Evolutionary conservation across 1,140 invertebrate species (phyloP), one percentile per base, ranked within the genome.

Genomic region (Tetragnatha versicolor): DNA sequence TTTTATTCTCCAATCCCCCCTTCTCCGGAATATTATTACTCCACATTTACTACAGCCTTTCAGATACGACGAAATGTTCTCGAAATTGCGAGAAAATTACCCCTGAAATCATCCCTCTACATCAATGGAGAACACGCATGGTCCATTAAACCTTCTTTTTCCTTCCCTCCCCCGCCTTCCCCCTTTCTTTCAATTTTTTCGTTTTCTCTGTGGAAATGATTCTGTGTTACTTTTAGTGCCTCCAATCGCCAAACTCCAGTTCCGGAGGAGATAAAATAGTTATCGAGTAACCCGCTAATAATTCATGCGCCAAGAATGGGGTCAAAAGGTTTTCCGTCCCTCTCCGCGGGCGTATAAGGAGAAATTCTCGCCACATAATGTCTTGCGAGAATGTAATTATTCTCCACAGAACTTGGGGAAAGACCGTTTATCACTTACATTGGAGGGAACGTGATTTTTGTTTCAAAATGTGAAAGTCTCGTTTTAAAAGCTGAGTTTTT

Each of bases 11-110:
- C 37, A 14, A 51, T 7, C 27, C 17, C 12, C 25, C 20, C 10
- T 35, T 35, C 49, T 12, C 20, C 31, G 53, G 69, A 73, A 73
- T 60, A 73, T 73, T 73, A 73, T 73, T 73, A 73, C 69, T 73
- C 49, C 33, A 69, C 66, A 69, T 69, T 69, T 53, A 45, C 51
- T 73, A 60, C 55, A 73, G 47, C 49, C 53, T 70, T 73, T 73
- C 69, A 60, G 55, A 45, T 60, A 73, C 69, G 66, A 53, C 45
- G 49, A 69, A 69, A 73, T 73, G 51, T 60, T 73, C 51, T 31
- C 10, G 27, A 73, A 73, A 73, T 73, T 73, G 69, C 69, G 35
- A 60, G 69, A 73, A 73, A 73, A 73, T 73, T 73, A 73, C 69
- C 69, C 69, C 39, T 20, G 39, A 60, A 60, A 73, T 73, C 69